These are phyloP conservation scores for western clawed frog (Xenopus tropicalis) DNA, from an alignment of 2,113 vertebrate species.

Conservation along the genomic window DNA sequence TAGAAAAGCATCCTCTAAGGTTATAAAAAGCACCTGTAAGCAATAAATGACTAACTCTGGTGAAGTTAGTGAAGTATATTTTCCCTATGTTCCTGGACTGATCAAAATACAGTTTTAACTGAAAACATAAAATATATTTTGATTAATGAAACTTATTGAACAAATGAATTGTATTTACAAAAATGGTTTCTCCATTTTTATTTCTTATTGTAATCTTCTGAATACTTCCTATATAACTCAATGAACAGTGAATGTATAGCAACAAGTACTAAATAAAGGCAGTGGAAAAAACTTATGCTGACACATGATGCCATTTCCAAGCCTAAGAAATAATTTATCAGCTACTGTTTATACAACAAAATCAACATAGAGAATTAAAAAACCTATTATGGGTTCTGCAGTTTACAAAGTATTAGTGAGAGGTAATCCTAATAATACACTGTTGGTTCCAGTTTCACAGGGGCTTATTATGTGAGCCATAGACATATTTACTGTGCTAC, in stretches of 20 bases:
- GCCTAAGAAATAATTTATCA: conserved; percentile 45
- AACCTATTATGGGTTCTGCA: conserved; percentile 36
- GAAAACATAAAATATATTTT: too few species aligned
- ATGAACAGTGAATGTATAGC: not conserved
- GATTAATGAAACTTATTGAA: too few species aligned
- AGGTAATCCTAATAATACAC: conserved; percentile 54
- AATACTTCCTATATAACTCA: not conserved
- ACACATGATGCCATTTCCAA: conserved; percentile 16
- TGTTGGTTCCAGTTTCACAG: conserved; percentile 53
- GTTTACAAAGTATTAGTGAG: conserved; percentile 37
- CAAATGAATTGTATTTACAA: too few species aligned
- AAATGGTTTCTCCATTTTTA: too few species aligned
- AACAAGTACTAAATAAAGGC: not conserved
- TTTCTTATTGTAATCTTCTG: not conserved
- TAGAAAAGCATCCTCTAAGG: too few species aligned
- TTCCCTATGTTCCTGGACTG: too few species aligned
- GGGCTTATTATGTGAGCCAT: conserved; percentile 57
- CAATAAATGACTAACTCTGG: too few species aligned
- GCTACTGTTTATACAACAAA: conserved; percentile 43
- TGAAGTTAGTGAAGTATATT: too few species aligned
- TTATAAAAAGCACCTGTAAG: too few species aligned
- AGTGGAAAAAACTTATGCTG: not conserved
- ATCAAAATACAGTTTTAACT: too few species aligned
- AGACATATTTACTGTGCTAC: conserved; percentile 59
- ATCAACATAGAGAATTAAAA: conserved; percentile 36